Conservation (phyloP, 2,113 vertebrate genomes). For the Hassar affinis region DNA sequence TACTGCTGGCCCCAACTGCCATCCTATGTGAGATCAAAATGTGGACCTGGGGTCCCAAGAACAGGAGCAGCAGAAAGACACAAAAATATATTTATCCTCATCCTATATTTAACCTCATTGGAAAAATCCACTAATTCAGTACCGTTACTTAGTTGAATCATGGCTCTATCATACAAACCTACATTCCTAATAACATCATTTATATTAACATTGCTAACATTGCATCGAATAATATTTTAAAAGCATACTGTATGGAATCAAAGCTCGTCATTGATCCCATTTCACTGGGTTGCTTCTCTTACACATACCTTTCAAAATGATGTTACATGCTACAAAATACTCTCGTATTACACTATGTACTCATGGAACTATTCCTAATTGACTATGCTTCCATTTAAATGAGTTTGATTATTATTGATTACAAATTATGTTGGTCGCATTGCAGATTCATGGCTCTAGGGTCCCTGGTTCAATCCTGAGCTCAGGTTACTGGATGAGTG, state of each 20-base stretch:
- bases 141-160: no score
- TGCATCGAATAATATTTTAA: no score
- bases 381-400: background rate
- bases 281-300: background rate
- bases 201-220: background rate
- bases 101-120: background rate
- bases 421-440: background rate
- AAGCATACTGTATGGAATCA: background rate
- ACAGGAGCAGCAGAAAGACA: no score
- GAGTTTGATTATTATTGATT: slow-evolving; percentile 6
- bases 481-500: background rate
- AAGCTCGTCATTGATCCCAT: no score
- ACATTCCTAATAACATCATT: background rate
- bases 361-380: background rate
- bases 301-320: slow-evolving; percentile 10
- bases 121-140: background rate
- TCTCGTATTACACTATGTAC: slow-evolving; percentile 2
- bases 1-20: no score
- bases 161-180: background rate
- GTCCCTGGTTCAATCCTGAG: background rate
- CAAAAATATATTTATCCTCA: no score
- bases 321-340: background rate
- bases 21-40: no score
- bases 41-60: no score
- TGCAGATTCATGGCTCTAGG: background rate